Conservation (phyloP, 2,888 invertebrate species). For the Arge pagana region DNA sequence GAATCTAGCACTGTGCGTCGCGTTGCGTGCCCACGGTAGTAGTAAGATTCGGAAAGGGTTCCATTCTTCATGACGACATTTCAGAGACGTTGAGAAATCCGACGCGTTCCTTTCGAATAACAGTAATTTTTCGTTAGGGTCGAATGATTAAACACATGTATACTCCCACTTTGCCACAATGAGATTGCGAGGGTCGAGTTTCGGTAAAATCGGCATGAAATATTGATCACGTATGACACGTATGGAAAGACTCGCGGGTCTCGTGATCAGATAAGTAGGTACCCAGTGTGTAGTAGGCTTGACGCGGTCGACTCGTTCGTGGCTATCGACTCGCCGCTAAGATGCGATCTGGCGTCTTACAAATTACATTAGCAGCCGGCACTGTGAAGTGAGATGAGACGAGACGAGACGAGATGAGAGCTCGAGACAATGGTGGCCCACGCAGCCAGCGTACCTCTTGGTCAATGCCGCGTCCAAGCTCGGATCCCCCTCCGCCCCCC, state of each 20-base stretch:
- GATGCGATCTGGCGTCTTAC: conserved; percentile 19
- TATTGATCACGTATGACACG: neutral
- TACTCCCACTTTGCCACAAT: neutral
- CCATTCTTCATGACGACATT: too few relatives aligned
- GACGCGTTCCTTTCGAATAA: too few relatives aligned
- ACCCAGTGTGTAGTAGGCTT: too few relatives aligned
- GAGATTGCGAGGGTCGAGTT: neutral
- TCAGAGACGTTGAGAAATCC: too few relatives aligned
- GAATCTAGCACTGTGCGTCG: too few relatives aligned
- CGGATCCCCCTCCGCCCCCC: conserved; percentile 1
- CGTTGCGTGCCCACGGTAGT: too few relatives aligned
- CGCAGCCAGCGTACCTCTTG: too few relatives aligned
- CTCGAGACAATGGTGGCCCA: conserved; percentile 17
- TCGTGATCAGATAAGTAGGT: conserved; percentile 14
- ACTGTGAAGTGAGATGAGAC: conserved; percentile 11
- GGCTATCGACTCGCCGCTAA: neutral
- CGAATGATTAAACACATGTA: too few relatives aligned
- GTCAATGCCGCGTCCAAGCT: too few relatives aligned
- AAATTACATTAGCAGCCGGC: conserved; percentile 8
- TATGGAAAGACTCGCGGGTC: neutral
- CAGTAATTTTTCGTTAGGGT: too few relatives aligned
- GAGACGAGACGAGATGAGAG: neutral
- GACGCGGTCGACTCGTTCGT: conserved; percentile 5
- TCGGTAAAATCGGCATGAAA: neutral
- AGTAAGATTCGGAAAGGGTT: too few relatives aligned